A percentile compares a stretch with the other conserved stretches of the same genome.
Evolutionary conservation across 2,888 invertebrate genomes (phyloP).

Genomic region (Thymelicus sylvestris): DNA sequence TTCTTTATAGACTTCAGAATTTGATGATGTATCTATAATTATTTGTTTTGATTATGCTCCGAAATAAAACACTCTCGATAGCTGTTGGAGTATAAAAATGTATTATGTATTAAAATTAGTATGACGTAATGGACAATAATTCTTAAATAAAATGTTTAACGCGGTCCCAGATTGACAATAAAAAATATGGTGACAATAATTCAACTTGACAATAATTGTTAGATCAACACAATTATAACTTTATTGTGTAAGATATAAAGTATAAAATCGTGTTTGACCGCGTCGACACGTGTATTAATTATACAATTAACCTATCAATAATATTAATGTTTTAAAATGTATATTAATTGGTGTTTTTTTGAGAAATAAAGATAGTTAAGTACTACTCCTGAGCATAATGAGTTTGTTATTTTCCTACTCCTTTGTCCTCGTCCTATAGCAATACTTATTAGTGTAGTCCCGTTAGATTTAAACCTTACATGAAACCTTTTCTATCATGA

Average conservation of each 20-base stretch:
- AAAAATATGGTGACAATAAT: slow-evolving; percentile 18
- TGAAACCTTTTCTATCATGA: too few species aligned
- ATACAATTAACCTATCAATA: slow-evolving; percentile 65
- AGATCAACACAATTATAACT: slow-evolving; percentile 38
- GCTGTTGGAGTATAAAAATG: slow-evolving; percentile 7
- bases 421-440: background rate
- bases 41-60: background rate
- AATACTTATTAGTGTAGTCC: too few species aligned
- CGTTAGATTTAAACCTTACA: too few species aligned
- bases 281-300: slow-evolving; percentile 56
- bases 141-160: slow-evolving; percentile 39
- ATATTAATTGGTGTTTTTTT: slow-evolving; percentile 81
- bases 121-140: slow-evolving; percentile 30
- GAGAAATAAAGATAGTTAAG: slow-evolving; percentile 81
- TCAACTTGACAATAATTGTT: slow-evolving; percentile 25
- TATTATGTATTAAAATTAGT: slow-evolving; percentile 20
- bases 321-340: slow-evolving; percentile 75
- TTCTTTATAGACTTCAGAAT: background rate
- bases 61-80: slow-evolving; percentile 8
- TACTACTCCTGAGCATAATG: slow-evolving; percentile 76
- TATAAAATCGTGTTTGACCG: slow-evolving; percentile 48
- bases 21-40: background rate
- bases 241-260: slow-evolving; percentile 31
- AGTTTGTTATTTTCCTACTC: slow-evolving; percentile 56
- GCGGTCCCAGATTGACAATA: slow-evolving; percentile 48